These are phyloP conservation scores for Peromyscus maniculatus DNA, from an alignment of 2,113 vertebrate genomes.

Conservation along the genomic window DNA sequence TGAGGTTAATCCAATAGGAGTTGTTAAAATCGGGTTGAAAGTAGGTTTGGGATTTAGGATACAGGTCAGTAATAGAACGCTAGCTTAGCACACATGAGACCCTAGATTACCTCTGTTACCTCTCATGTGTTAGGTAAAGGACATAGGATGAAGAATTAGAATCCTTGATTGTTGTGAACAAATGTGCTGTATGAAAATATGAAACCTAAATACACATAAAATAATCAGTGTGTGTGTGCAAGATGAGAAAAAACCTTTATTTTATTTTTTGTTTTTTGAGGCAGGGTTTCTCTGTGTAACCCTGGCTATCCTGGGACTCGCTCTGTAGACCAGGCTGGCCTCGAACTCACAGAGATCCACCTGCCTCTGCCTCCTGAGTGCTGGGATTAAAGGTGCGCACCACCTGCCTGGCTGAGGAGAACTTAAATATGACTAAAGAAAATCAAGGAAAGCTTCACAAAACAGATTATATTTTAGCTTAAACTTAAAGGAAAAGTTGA, in stretches of 20 bases:
- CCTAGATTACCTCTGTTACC: background rate
- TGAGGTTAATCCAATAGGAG: constrained; percentile 8
- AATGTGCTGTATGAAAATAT: constrained; percentile 16
- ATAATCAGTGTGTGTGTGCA: constrained; percentile 13
- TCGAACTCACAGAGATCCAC: background rate
- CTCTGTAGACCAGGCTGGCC: background rate
- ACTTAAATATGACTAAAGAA: constrained; percentile 44
- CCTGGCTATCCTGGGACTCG: background rate
- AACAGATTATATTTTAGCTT: constrained; percentile 27
- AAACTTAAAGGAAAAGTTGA: constrained; percentile 51
- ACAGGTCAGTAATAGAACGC: background rate
- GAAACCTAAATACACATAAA: constrained; percentile 38
- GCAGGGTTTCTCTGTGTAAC: background rate
- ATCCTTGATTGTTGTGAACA: constrained; percentile 13
- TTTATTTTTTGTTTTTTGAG: background rate
- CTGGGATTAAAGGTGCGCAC: background rate
- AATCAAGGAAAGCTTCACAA: constrained; percentile 32
- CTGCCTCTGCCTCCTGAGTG: background rate
- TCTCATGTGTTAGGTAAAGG: constrained; percentile 10
- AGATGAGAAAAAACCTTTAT: constrained; percentile 19
- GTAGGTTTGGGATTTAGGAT: background rate
- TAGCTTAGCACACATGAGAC: background rate
- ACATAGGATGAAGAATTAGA: constrained; percentile 44
- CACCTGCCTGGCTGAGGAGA: background rate
- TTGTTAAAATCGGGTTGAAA: constrained; percentile 20